A percentile compares a stretch with the other conserved stretches of the same genome.
These are phyloP conservation scores for Dicrurus megarhynchus DNA, from an alignment of 2,113 vertebrate species.

Conservation along the genomic window DNA sequence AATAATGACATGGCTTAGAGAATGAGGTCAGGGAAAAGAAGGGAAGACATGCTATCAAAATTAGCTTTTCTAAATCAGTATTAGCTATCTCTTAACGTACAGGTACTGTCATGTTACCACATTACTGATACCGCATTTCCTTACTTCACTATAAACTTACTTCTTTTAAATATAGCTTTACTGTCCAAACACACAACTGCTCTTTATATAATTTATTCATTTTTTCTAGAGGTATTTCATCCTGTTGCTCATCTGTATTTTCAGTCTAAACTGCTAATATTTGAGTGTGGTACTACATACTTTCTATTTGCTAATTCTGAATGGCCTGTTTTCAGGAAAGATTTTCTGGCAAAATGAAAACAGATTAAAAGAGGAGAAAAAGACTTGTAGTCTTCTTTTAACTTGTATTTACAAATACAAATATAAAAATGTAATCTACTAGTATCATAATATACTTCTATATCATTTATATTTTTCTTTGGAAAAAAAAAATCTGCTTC, in stretches of 20 bases:
- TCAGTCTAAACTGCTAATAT: background rate
- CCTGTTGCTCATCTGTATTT: background rate
- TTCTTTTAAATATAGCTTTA: background rate
- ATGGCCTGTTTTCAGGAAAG: background rate
- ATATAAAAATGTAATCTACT: background rate
- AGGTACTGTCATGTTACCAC: background rate
- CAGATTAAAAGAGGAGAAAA: background rate
- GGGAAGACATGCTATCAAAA: background rate
- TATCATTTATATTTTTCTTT: background rate
- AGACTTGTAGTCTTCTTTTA: background rate
- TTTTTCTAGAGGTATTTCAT: background rate
- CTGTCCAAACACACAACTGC: background rate
- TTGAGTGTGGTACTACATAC: background rate
- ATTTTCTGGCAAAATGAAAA: background rate
- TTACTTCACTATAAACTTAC: background rate
- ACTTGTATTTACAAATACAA: background rate
- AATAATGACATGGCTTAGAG: background rate
- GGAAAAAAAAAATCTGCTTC: background rate
- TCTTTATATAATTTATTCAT: background rate
- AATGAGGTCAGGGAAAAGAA: background rate
- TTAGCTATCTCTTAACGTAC: background rate
- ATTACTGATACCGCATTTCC: background rate
- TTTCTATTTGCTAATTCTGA: background rate
- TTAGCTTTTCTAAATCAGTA: background rate
- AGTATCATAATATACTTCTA: background rate